A percentile compares a stretch with the other conserved stretches of the same genome.
Evolutionary conservation across 2,888 invertebrate genomes (phyloP).

Genomic region (Caenorhabditis plicata): DNA sequence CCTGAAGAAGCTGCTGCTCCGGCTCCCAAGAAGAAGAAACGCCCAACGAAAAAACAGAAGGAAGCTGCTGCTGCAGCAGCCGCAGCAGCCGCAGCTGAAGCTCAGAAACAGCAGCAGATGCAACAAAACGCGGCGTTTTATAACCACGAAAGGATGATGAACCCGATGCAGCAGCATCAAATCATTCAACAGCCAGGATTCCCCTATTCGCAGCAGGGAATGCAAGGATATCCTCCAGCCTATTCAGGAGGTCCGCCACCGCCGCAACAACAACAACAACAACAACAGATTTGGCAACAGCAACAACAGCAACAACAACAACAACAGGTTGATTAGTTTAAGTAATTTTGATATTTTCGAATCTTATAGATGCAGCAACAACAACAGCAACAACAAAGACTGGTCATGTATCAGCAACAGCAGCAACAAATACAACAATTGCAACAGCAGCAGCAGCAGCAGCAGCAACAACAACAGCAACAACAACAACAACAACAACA

Average conservation of each 20-base stretch:
- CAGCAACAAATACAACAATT: conserved; percentile 24
- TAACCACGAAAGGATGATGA: not conserved
- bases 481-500: conserved; percentile 7
- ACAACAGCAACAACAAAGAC: conserved; percentile 14
- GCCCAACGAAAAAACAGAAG: conserved; percentile 42
- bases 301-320: conserved; percentile 29
- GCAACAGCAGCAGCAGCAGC: conserved; percentile 5
- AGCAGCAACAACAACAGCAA: conserved; percentile 8
- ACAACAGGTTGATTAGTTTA: conserved; percentile 9
- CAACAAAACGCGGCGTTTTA: conserved; percentile 2
- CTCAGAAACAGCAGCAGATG: conserved; percentile 16
- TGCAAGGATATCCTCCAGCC: conserved; percentile 24
- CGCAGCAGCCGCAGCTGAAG: conserved; percentile 11
- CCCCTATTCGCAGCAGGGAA: conserved; percentile 7
- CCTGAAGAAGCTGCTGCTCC: conserved; percentile 12
- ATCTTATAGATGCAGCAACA: conserved; percentile 15
- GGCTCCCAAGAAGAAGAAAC: conserved; percentile 38
- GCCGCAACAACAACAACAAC: conserved; percentile 7
- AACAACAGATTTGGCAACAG: too few species aligned
- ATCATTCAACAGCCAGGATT: too few species aligned
- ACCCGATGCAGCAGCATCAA: conserved; percentile 1
- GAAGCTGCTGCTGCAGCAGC: conserved; percentile 30
- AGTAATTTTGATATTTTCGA: not conserved
- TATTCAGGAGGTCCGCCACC: conserved; percentile 21
- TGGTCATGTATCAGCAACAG: conserved; percentile 19